Percentiles rank a stretch among this genome's conserved stretches.
phyloP scores from a whole-genome alignment of 2,113 vertebrate species.

The Sorex fumeus region DNA sequence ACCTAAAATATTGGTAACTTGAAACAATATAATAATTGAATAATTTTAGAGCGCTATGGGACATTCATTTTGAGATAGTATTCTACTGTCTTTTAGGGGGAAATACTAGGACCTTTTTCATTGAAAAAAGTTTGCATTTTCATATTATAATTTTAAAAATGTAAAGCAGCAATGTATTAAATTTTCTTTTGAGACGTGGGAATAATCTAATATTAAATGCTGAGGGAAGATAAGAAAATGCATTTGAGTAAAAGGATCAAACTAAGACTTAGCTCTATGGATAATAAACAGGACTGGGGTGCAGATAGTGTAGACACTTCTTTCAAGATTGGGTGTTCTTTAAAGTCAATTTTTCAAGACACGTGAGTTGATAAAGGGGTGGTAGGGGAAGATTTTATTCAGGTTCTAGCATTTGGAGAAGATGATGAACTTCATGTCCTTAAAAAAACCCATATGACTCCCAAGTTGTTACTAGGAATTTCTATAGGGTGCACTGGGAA shows the following conservation, averaged over 20 bases:
- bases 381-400: no score
- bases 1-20: constrained; percentile 35
- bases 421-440: no score
- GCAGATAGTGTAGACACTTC: background rate
- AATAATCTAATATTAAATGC: background rate
- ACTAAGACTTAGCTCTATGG: background rate
- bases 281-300: background rate
- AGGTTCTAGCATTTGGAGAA: no score
- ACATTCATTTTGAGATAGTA: constrained; percentile 59
- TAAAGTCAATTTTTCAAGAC: no score
- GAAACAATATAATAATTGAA: constrained; percentile 58
- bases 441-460: no score
- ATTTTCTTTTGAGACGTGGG: constrained; percentile 24
- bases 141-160: constrained; percentile 47
- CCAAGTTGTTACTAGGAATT: no score
- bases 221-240: background rate
- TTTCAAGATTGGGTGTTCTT: no score
- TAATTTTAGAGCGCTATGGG: constrained; percentile 46
- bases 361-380: no score
- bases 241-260: background rate
- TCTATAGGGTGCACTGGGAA: no score
- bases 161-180: background rate
- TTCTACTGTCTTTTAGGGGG: constrained; percentile 56
- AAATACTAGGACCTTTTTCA: background rate
- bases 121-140: constrained; percentile 29